Base-by-base conservation (phyloP, 92 coral and sea anemone species). In the Zoanthus sansibaricus region DNA sequence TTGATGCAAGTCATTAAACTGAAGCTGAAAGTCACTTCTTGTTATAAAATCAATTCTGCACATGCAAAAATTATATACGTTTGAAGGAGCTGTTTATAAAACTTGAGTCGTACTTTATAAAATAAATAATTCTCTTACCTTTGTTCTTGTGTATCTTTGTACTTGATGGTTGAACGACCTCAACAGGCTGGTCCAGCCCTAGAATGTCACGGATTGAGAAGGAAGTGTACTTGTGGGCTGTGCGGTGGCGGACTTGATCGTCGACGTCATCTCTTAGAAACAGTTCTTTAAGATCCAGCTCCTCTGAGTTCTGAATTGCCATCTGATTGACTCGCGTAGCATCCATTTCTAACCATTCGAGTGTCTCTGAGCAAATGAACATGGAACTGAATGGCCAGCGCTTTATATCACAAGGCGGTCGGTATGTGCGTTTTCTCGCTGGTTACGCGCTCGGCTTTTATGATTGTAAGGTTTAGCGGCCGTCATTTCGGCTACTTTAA, bases 191-290 rank as follows among this genome's bases (percentile, higher is more conserved):
- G 9, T 61, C 20, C 51, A 78, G 49, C 52, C 56, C 71, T 16
- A 78, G 83, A 6, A 78, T 78, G 83, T 78, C 83, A n/a, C 72
- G 83, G 72, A 78, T 78, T 32, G 83, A 78, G 47, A 78, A 78
- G 6, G 83, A 54, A 30, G 72, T 78, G 83, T 13, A 78, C 14
- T 37, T 78, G 72, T 25, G 83, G 42, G 2, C 42, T 1, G 2
- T 4, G 37, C 32, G 71, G 10, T 9, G 54, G 66, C 52, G 42
- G 42, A 14, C 12, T 37, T 71, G 59, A 8, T 9, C 83, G 2
- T 54, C 59, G 52, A 59, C 71, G 0, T 16, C 71, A 42, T 37
- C 83, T 11, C 20, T 55, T 3, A 72, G 33, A 78, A 78, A 78
- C 83, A 78, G 33, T 68, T 59, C 71, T n/a, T 72, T 42, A 78